A percentile compares a stretch with the other conserved stretches of the same genome.
Evolutionary conservation across 1,140 invertebrate genomes (phyloP).

Genomic region (Ephestia elutella): DNA sequence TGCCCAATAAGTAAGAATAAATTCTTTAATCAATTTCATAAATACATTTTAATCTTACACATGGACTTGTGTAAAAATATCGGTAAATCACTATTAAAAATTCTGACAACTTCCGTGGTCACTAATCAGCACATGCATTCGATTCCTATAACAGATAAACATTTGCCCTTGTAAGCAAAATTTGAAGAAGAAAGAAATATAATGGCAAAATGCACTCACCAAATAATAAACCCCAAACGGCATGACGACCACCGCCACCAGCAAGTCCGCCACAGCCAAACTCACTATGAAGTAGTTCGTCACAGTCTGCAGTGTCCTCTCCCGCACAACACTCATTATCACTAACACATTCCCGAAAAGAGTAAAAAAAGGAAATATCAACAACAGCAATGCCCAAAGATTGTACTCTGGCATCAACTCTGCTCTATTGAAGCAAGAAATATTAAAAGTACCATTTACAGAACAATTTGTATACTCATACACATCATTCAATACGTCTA

Average conservation of each 20-base stretch:
- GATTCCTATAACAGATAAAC: too few species aligned
- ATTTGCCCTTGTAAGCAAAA: not conserved
- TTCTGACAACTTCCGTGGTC: too few species aligned
- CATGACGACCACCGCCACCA: conserved; percentile 98
- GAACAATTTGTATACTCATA: conserved; percentile 61
- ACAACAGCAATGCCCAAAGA: conserved; percentile 89
- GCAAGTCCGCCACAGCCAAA: conserved; percentile 95
- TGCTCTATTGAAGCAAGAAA: conserved; percentile 59
- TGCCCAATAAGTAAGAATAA: too few species aligned
- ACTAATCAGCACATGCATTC: too few species aligned
- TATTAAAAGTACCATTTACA: conserved; percentile 68
- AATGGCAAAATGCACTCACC: conserved; percentile 80
- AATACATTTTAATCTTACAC: too few species aligned
- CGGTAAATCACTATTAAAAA: too few species aligned
- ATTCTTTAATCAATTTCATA: too few species aligned
- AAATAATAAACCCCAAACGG: conserved; percentile 97
- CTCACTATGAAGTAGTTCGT: conserved; percentile 99
- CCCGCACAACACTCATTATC: conserved; percentile 93
- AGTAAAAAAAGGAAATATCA: conserved; percentile 94
- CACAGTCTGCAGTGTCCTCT: conserved; percentile 92
- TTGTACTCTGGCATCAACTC: conserved; percentile 73
- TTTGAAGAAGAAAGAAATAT: too few species aligned
- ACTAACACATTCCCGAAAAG: conserved; percentile 98
- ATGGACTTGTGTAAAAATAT: too few species aligned
- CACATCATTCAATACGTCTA: conserved; percentile 54